Evolutionary conservation across 2,888 invertebrate species (phyloP).

Genomic region (Agrilus biguttatus): DNA sequence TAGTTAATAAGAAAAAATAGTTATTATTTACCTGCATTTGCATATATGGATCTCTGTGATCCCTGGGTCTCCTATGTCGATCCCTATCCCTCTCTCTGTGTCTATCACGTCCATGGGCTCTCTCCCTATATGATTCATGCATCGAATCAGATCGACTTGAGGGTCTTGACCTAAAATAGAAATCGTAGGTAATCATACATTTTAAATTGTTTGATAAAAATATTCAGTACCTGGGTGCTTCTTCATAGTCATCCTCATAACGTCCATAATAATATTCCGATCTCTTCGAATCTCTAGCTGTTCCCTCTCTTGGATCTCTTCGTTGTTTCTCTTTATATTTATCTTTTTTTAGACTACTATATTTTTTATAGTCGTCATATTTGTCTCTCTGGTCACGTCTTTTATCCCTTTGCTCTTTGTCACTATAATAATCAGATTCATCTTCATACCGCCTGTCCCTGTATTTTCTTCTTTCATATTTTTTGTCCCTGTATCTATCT

Average conservation of each 20-base stretch:
- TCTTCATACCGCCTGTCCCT: constrained; percentile 45
- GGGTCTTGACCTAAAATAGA: constrained; percentile 21
- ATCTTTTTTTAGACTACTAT: constrained; percentile 24
- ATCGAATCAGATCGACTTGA: constrained; percentile 31
- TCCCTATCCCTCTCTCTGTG: constrained; percentile 22
- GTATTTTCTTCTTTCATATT: constrained; percentile 26
- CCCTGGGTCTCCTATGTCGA: constrained; percentile 20
- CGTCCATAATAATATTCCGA: constrained; percentile 20
- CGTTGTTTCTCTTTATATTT: constrained; percentile 22
- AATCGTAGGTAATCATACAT: not conserved
- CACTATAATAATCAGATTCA: constrained; percentile 49
- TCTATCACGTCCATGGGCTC: constrained; percentile 21
- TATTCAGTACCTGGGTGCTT: constrained; percentile 15
- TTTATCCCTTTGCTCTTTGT: constrained; percentile 45
- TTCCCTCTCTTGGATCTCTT: constrained; percentile 19
- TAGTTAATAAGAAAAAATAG: no score
- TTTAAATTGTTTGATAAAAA: constrained; percentile 1
- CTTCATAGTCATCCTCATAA: constrained; percentile 28
- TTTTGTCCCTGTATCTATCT: constrained; percentile 20
- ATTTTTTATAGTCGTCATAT: constrained; percentile 22
- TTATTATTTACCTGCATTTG: constrained; percentile 16
- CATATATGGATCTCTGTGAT: constrained; percentile 25
- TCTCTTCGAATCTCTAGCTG: constrained; percentile 15
- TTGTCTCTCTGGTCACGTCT: constrained; percentile 27
- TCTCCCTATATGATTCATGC: constrained; percentile 26